Base-by-base conservation (phyloP, 1,140 invertebrate genomes). In the Trachelipus rathkii region DNA sequence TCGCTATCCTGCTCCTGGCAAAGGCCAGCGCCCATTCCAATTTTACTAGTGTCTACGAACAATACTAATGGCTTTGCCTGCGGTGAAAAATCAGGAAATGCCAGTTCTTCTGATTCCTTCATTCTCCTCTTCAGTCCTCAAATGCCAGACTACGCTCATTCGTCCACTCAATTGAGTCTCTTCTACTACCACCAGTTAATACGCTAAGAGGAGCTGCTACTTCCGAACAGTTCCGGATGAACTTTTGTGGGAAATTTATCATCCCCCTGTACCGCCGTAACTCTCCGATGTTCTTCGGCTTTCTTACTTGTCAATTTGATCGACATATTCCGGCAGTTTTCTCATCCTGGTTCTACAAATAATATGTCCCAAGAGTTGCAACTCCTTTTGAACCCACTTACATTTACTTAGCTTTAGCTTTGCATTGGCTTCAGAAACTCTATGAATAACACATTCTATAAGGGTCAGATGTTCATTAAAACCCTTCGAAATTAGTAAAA, bases 21-120 rank as follows among this genome's bases (percentile, higher is more conserved):
- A 19, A 43, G 23, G 50, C 71, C 7, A 5, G 71, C 33, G 0
- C 71, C 43, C 44, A 46, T 46, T n/a, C 71, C 71, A 10, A 10
- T 10, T 2, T 33, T 33, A 72, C 43, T 45, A 43, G 71, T 33
- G 50, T 72, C 33, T 4, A 72, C 71, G 44, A 45, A 44, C 11
- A 72, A 44, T 21, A 44, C 71, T 15, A 72, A 23, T 45, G 71
- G 23, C 44, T 46, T 72, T 10, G 3, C 71, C 11, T 23, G 43
- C 19, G 71, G 11, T 19, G 11, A 15, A 44, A 45, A 72, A 43
- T 72, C 71, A 5, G 71, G 71, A 10, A 72, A 72, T 0, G 71
- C 44, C 5, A 72, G 23, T 10, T 15, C 50, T n/a, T 5, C 21
- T 71, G 44, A n/a, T 3, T 72, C 10, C 43, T 72, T 10, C 19